Base-by-base conservation (phyloP, 2,888 invertebrate species). In the Lutraria lutraria region DNA sequence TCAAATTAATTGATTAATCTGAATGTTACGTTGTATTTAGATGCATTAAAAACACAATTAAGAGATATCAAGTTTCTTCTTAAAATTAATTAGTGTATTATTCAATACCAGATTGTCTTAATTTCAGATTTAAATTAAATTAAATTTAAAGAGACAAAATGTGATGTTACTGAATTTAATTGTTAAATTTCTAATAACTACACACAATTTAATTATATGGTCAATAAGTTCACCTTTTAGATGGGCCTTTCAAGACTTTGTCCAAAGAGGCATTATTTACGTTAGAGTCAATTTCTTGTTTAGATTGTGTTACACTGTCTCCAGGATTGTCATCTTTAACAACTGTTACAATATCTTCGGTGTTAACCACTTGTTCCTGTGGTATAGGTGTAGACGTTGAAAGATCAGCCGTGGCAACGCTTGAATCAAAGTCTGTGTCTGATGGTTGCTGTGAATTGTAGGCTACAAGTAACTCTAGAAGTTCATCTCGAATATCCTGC, bases 401-500 rank as follows among this genome's bases (percentile, higher is more conserved):
- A 19, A 85, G 21, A 54, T 86, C 82, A 21, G 54, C 72, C 16
- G 63, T 52, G 0, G 81, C 56, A 63, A 82, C 29, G 53, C 86
- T 86, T n/a, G 86, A 31, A 25, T 86, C 72, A 16, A 81, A 72
- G 43, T 86, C 82, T 15, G 86, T 68, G 16, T 82, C 86, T 3
- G 81, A n/a, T 21, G 43, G 34, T 68, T 25, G 81, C 10, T 85
- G 63, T 0, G 85, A 82, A 54, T 86, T 86, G 54, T 83, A 84
- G 21, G 72, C 76, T 15, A 90, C 86, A 72, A 94, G 85, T 16
- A 93, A 79, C 79, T 89, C 85, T 34, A 90, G 88, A 15, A 94
- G 76, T 13, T 90, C 88, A 53, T 94, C 94, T 52, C 94, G 53
- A n/a, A 93, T 87, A 60, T 25, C 54, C 16, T 87, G 86, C 80